Evolutionary conservation across 1,140 invertebrate species (phyloP), one percentile per base, ranked within the genome.

Genomic region (Megathymus violae): DNA sequence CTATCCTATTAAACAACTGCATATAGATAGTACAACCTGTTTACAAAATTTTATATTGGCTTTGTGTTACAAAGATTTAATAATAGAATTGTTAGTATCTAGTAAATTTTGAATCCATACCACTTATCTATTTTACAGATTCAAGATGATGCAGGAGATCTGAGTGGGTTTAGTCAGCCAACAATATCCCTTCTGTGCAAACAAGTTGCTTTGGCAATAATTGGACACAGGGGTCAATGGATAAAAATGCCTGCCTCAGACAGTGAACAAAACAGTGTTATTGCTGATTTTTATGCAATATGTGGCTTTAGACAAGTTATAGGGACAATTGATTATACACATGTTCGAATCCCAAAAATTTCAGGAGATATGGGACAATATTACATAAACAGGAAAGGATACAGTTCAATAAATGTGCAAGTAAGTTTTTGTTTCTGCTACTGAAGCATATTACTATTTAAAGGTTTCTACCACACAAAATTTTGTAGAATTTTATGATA

Each of bases 291-390:
- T 59, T 46, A 59, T 46, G 17, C 54, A 36, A 10, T 65, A n/a
- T 59, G 47, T 65, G 47, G 48, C 3, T 56, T 66, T 52, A 46
- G 52, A 47, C 60, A 60, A 63, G 54, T 68, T 9, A 63, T 54
- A 40, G 60, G 66, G 13, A 48, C 66, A 25, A 63, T 60, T 11
- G 56, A 63, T 54, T 52, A 61, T 17, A 68, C 66, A 19, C 60
- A 68, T 36, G 48, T 68, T 10, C 27, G 5, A 22, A 58, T 58
- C 22, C 40, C 11, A 25, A 58, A 58, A 27, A 27, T 44, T 2
- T 22, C 13, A 43, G 52, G 51, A 13, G 16, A 40, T 25, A 19
- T 40, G 22, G 51, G 36, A 41, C n/a, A 56, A 56, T 56, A 41
- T 10, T 56, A 41, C 11, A 60, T 47, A 1, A 61, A 61, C 34